These are phyloP conservation scores for Dynastes hyllus DNA, from an alignment of 2,888 invertebrate genomes.

Conservation along the genomic window DNA sequence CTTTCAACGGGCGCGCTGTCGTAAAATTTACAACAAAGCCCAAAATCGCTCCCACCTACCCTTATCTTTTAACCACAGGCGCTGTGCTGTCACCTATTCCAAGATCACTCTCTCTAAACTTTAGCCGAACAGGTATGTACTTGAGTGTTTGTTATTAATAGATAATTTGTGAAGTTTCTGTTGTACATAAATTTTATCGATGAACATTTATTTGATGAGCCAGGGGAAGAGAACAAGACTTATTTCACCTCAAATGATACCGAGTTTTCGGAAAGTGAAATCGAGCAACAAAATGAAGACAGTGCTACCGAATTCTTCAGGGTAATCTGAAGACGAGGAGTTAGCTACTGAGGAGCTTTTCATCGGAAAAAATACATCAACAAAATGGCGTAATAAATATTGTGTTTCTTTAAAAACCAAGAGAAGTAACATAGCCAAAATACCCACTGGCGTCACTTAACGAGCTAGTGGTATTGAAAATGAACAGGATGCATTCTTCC, in stretches of 20 bases:
- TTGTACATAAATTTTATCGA: background rate
- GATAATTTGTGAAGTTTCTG: background rate
- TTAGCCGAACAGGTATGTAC: background rate
- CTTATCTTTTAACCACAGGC: too few relatives aligned
- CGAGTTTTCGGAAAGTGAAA: too few relatives aligned
- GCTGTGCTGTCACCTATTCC: too few relatives aligned
- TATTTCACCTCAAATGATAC: too few relatives aligned
- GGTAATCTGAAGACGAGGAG: constrained; percentile 22
- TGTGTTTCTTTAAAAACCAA: background rate
- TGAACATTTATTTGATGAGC: background rate
- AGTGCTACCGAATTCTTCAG: constrained; percentile 1
- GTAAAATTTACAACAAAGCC: too few relatives aligned
- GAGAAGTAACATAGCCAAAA: background rate
- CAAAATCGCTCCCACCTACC: too few relatives aligned
- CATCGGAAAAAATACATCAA: constrained; percentile 22
- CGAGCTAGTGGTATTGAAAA: constrained; percentile 32
- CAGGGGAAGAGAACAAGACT: too few relatives aligned
- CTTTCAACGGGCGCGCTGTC: too few relatives aligned
- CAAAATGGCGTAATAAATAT: constrained; percentile 40
- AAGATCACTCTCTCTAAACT: background rate
- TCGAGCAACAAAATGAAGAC: background rate
- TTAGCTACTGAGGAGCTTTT: constrained; percentile 8
- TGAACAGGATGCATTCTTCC: constrained; percentile 48
- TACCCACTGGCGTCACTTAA: background rate
- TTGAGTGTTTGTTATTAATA: background rate